Evolutionary conservation across 2,888 invertebrate genomes (phyloP).

Genomic region (Melipona bicolor): DNA sequence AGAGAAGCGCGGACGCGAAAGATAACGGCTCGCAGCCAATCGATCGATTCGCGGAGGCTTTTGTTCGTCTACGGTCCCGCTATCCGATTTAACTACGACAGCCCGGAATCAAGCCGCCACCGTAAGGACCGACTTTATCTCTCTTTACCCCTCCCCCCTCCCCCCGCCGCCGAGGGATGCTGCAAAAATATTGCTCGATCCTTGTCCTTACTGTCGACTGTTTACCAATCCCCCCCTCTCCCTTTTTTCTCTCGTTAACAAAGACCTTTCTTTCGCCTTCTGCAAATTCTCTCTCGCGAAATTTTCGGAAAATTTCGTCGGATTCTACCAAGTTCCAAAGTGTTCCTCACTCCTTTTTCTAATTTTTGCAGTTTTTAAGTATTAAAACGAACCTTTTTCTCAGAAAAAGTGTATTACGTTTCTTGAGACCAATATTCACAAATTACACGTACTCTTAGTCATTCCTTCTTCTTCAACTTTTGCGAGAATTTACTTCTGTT

Average conservation of each 20-base stretch:
- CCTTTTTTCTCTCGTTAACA: neutral
- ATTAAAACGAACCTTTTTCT: no score
- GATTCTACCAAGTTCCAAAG: no score
- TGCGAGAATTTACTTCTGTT: no score
- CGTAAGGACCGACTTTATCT: conserved; percentile 75
- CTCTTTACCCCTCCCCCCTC: conserved; percentile 29
- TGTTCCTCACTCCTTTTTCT: no score
- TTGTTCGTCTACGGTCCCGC: conserved; percentile 76
- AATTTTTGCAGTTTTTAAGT: no score
- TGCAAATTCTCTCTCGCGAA: neutral
- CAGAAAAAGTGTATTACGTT: no score
- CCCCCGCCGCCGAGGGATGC: conserved; percentile 3
- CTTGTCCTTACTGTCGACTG: neutral
- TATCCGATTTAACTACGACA: conserved; percentile 79
- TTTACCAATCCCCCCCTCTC: neutral
- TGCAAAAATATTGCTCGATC: conserved; percentile 33
- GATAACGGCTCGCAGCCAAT: conserved; percentile 80
- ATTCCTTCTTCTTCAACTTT: no score
- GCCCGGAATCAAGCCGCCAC: conserved; percentile 67
- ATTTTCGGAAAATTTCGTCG: no score
- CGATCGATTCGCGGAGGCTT: conserved; percentile 80
- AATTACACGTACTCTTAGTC: no score
- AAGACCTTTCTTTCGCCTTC: neutral
- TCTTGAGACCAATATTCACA: no score
- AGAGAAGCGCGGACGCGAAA: conserved; percentile 78